These are phyloP conservation scores for Myiagra hebetior DNA, from an alignment of 2,113 vertebrate species.

Conservation along the genomic window DNA sequence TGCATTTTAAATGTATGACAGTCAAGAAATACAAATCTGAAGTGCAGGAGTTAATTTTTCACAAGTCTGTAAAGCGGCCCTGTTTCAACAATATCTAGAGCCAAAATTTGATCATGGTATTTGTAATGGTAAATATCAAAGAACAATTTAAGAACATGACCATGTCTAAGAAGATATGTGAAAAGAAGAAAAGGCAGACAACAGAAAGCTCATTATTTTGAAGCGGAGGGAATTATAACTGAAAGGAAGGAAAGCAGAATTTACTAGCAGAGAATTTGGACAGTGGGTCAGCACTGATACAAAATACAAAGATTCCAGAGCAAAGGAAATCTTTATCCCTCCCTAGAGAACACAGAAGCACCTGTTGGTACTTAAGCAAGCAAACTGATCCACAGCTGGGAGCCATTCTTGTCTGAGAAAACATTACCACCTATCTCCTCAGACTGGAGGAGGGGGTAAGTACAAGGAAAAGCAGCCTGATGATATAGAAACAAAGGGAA, in stretches of 20 bases:
- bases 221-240: neutral
- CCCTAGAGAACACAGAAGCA: neutral
- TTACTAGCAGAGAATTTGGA: neutral
- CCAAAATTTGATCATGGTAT: neutral
- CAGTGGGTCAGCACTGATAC: rapidly evolving
- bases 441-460: neutral
- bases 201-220: neutral
- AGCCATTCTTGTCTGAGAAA: neutral
- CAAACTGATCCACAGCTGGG: neutral
- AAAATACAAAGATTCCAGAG: neutral
- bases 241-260: neutral
- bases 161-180: neutral
- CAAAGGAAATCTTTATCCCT: neutral
- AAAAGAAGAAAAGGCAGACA: neutral
- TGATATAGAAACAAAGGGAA: neutral
- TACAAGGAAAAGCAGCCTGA: neutral
- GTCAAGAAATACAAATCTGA: neutral
- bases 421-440: neutral
- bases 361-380: neutral
- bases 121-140: neutral
- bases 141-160: neutral
- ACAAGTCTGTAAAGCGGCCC: neutral
- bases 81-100: neutral
- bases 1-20: neutral
- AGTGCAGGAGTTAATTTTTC: neutral